phyloP scores from a whole-genome alignment of 2,888 invertebrate species.

The Rhagonycha lutea region DNA sequence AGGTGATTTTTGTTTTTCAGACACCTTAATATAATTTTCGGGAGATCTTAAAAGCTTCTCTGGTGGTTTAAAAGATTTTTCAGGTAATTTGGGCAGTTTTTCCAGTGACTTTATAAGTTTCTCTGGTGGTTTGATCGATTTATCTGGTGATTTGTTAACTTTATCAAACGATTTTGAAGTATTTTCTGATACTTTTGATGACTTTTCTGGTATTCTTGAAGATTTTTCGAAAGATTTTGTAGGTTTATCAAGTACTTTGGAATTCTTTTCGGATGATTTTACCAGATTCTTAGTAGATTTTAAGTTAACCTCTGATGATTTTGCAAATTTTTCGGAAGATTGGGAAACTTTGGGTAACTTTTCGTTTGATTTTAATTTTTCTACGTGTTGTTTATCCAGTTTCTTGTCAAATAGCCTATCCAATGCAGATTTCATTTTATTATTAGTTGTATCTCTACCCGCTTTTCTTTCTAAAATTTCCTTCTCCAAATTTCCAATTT shows the following conservation, averaged over 20 bases:
- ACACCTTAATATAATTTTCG: slow-evolving; percentile 30
- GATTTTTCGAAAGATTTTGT: slow-evolving; percentile 21
- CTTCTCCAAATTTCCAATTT: slow-evolving; percentile 49
- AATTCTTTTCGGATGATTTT: slow-evolving; percentile 40
- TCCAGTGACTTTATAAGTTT: slow-evolving; percentile 11
- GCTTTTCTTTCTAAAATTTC: slow-evolving; percentile 53
- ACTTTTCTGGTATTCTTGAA: neutral
- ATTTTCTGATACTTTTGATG: neutral
- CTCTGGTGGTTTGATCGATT: slow-evolving; percentile 23
- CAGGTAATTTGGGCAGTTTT: neutral
- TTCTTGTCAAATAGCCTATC: slow-evolving; percentile 59
- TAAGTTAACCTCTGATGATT: neutral
- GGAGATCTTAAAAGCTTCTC: slow-evolving; percentile 35
- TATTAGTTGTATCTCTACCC: slow-evolving; percentile 46
- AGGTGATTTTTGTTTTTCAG: slow-evolving; percentile 17
- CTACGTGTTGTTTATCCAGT: slow-evolving; percentile 39
- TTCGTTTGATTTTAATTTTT: slow-evolving; percentile 37
- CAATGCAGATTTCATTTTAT: slow-evolving; percentile 57
- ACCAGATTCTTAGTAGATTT: slow-evolving; percentile 30
- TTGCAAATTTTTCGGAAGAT: slow-evolving; percentile 18
- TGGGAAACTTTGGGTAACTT: slow-evolving; percentile 20
- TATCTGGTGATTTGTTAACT: neutral
- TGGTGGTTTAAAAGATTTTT: slow-evolving; percentile 8
- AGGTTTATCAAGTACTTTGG: slow-evolving; percentile 29
- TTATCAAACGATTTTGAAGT: neutral